These are phyloP conservation scores for Thaleichthys pacificus DNA, from an alignment of 2,797 vertebrate species.

Conservation along the genomic window DNA sequence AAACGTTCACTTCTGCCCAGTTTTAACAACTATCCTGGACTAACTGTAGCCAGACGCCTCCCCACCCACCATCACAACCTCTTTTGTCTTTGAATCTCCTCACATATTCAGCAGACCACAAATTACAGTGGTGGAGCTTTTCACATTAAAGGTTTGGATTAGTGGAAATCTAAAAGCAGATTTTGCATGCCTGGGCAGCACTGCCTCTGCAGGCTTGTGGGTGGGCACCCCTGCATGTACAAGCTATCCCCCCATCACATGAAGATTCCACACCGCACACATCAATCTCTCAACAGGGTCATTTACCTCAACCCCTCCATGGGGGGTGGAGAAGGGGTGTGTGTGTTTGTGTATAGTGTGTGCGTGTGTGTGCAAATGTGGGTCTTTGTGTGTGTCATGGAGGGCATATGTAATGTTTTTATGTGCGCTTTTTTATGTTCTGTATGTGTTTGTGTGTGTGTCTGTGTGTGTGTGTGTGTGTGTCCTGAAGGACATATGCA, in stretches of 20 bases:
- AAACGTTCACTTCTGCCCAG: background rate
- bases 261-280: constrained; percentile 59
- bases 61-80: constrained; percentile 35
- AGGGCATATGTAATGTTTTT: background rate
- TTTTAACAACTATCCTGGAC: background rate
- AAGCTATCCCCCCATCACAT: constrained; percentile 69
- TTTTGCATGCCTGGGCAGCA: background rate
- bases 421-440: background rate
- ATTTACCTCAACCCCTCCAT: constrained; percentile 32
- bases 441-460: background rate
- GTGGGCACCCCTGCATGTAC: constrained; percentile 53
- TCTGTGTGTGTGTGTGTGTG: background rate
- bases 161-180: constrained; percentile 61
- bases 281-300: constrained; percentile 53
- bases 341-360: constrained; percentile 9
- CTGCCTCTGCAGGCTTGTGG: constrained; percentile 44
- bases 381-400: constrained; percentile 3
- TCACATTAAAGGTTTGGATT: constrained; percentile 65
- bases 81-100: constrained; percentile 50
- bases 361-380: constrained; percentile 11
- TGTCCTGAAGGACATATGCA: background rate
- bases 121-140: constrained; percentile 63
- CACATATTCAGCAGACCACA: constrained; percentile 47
- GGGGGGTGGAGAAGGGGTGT: constrained; percentile 18
- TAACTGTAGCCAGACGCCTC: background rate